Evolutionary conservation across 2,113 vertebrate genomes (phyloP).

Genomic region (Electrona antarctica): DNA sequence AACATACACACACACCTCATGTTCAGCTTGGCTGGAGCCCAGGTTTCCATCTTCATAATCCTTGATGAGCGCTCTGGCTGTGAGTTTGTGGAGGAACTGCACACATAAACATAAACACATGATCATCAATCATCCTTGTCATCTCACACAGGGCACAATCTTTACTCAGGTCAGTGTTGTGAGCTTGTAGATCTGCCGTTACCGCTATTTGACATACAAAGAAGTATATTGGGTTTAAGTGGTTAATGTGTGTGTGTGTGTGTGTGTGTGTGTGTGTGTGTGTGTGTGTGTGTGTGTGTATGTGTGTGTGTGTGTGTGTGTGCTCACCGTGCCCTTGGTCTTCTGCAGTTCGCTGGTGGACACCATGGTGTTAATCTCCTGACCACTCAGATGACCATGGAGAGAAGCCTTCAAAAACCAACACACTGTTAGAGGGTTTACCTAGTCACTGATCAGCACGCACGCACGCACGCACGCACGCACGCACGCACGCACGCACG

Average conservation of each 20-base stretch:
- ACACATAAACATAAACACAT: slow-evolving; percentile 17
- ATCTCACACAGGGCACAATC: neutral
- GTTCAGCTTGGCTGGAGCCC: slow-evolving; percentile 76
- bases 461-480: neutral
- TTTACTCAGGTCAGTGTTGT: too few relatives aligned
- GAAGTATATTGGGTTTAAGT: neutral
- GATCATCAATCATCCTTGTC: neutral
- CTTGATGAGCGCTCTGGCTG: slow-evolving; percentile 85
- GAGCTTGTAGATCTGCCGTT: too few relatives aligned
- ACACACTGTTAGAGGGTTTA: neutral
- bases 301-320: neutral
- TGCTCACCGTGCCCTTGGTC: slow-evolving; percentile 86
- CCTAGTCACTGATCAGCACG: neutral
- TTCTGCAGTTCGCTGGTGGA: slow-evolving; percentile 90
- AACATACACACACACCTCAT: slow-evolving; percentile 80
- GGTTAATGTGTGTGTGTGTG: neutral
- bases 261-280: neutral
- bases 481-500: neutral
- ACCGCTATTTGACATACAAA: neutral
- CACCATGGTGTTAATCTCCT: slow-evolving; percentile 84
- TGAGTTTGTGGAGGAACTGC: slow-evolving; percentile 88
- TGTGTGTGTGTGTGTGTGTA: neutral
- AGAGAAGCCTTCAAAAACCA: slow-evolving; percentile 81
- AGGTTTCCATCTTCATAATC: slow-evolving; percentile 88
- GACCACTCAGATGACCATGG: slow-evolving; percentile 77